Evolutionary conservation across 2,888 invertebrate species (phyloP).

Genomic region (Hipparchia semele): DNA sequence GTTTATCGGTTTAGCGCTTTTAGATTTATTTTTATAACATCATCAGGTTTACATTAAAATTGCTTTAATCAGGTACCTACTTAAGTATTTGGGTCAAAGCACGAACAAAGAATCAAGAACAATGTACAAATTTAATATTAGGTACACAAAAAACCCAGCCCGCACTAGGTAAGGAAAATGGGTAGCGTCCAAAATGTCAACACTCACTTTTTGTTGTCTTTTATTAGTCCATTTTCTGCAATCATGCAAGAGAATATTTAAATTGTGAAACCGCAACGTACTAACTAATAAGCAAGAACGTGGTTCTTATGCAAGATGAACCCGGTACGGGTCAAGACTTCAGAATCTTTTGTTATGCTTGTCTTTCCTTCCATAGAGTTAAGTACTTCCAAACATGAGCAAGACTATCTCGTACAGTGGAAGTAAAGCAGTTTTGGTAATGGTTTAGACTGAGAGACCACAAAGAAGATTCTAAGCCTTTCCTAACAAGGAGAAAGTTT

Average conservation of each 20-base stretch:
- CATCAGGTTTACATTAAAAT: conserved; percentile 1
- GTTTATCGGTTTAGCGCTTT: too few species aligned
- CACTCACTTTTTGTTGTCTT: conserved; percentile 41
- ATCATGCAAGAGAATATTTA: conserved; percentile 65
- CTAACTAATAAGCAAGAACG: conserved; percentile 51
- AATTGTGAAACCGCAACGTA: conserved; percentile 54
- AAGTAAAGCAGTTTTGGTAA: conserved; percentile 28
- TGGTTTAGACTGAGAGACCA: conserved; percentile 16
- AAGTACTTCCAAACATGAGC: conserved; percentile 25
- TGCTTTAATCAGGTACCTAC: background rate
- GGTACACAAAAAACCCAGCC: conserved; percentile 15
- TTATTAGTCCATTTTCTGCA: conserved; percentile 63
- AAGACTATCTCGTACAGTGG: conserved; percentile 21
- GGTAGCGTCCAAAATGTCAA: conserved; percentile 5
- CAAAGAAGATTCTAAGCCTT: background rate
- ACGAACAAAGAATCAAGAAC: conserved; percentile 9
- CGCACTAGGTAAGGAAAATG: background rate
- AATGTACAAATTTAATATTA: conserved; percentile 14
- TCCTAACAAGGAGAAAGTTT: too few species aligned
- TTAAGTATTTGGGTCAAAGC: conserved; percentile 25
- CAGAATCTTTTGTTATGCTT: conserved; percentile 38
- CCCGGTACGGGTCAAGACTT: conserved; percentile 37
- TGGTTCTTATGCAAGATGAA: conserved; percentile 57
- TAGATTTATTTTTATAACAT: conserved; percentile 12
- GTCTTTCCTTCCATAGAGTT: conserved; percentile 25